Evolutionary conservation across 1,140 invertebrate species (phyloP).

Genomic region (Planococcus citri): DNA sequence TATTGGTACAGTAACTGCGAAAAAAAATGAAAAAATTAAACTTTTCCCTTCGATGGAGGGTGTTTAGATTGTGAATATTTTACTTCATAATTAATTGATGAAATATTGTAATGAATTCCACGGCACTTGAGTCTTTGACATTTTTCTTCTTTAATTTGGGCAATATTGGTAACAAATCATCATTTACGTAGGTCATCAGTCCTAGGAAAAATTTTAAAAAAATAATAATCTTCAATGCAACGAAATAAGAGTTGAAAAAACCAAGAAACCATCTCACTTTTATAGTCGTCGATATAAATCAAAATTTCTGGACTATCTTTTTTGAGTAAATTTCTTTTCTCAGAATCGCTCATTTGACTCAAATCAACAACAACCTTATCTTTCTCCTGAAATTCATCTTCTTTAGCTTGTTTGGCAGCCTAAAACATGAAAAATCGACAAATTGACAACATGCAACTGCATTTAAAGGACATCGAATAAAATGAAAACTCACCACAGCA

Average conservation of each 20-base stretch:
- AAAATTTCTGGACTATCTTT: background rate
- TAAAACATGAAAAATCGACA: background rate
- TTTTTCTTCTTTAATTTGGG: background rate
- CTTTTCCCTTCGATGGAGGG: background rate
- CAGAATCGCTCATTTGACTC: background rate
- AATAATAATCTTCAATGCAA: background rate
- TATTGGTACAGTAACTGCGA: background rate
- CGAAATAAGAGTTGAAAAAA: too few relatives aligned
- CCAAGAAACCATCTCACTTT: background rate
- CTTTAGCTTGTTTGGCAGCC: background rate
- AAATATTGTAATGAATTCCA: background rate
- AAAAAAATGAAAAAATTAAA: background rate
- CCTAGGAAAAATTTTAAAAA: background rate
- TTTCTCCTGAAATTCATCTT: background rate
- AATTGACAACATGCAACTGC: background rate
- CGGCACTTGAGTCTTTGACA: background rate
- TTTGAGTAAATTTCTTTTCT: background rate
- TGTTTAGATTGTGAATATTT: background rate
- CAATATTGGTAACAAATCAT: background rate
- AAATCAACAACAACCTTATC: background rate
- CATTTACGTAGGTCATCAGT: background rate
- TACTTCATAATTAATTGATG: conserved; percentile 12
- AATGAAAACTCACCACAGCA: background rate
- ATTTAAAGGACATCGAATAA: background rate
- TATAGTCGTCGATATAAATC: background rate